Base-by-base conservation (phyloP, 2,113 vertebrate species). In the Capreolus pygargus region DNA sequence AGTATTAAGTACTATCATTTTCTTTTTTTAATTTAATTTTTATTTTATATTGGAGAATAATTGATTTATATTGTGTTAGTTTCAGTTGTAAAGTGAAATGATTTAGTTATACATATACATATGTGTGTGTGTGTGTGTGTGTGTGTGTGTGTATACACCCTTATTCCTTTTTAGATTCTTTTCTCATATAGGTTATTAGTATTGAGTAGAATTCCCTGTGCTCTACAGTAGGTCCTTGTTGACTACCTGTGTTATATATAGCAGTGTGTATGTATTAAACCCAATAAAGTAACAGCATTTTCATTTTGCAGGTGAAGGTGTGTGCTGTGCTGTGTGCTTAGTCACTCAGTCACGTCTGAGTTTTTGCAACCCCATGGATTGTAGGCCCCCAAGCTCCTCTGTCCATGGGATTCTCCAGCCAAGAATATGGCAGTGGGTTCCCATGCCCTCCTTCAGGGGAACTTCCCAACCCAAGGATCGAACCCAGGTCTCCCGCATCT, bases 51-150 rank as follows among this genome's bases (percentile, higher is more conserved):
- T 47, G 4, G 27, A 30, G 45, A 47, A 79, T 30, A 79, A 6
- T 79, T 79, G 76, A 79, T 17, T 47, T 79, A 47, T 15, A 79
- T 30, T 79, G 25, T 47, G 8, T 78, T 47, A 78, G 43, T 79
- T 79, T 79, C 45, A 50, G 27, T 47, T 79, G 15, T 47, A 79
- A 28, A 79, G 76, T 1, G 27, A 79, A 79, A 47, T 79, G 45
- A 79, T 79, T 50, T 47, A 79, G 76, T 79, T 79, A 79, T 79
- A 79, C 28, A 50, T 47, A 79, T 30, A 30, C 16, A 67, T 67
- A 5, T 67, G 17, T 33, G 0, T 52, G 14, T 52, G 14, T 52
- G 0, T 52, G 14, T 52, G 0, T 52, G 0, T 52, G 5, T 33
- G 0, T 67, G 4, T 61, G 3, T 30, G 15, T n/a, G n/a, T n/a